Percentiles rank a stretch among this genome's conserved stretches.
phyloP scores from a whole-genome alignment of 2,113 vertebrate genomes.

The Hippocampus mohnikei region DNA sequence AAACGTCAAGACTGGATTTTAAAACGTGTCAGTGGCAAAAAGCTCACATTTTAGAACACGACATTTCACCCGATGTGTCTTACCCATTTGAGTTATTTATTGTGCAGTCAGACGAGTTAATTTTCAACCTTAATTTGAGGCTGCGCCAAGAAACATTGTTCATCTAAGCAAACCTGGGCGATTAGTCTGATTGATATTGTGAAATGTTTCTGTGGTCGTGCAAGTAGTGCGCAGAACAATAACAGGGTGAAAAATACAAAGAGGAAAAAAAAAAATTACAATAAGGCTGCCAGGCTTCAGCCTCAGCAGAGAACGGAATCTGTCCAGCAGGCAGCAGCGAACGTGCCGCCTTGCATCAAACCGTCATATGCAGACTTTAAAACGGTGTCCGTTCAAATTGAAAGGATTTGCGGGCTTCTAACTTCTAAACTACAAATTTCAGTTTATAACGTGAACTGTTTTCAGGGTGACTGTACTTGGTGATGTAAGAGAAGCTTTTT shows the following conservation, averaged over 20 bases:
- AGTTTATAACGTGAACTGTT: conserved; percentile 45
- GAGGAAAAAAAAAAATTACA: conserved; percentile 34
- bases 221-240: conserved; percentile 6
- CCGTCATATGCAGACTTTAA: conserved; percentile 51
- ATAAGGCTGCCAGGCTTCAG: conserved; percentile 26
- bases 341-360: conserved; percentile 49
- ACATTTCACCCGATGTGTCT: background rate
- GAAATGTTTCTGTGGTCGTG: conserved; percentile 15
- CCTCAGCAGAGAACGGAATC: conserved; percentile 36
- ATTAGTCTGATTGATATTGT: conserved; percentile 14
- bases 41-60: background rate
- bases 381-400: conserved; percentile 49
- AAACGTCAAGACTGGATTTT: background rate
- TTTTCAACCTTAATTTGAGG: background rate
- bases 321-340: conserved; percentile 33
- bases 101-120: background rate
- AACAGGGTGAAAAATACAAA: conserved; percentile 16
- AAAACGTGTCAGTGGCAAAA: background rate
- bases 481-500: conserved; percentile 37
- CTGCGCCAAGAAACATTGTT: conserved; percentile 4
- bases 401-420: conserved; percentile 43
- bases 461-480: conserved; percentile 46
- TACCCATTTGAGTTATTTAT: background rate
- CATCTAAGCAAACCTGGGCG: background rate
- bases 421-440: conserved; percentile 39